These are phyloP conservation scores for Xenopus borealis DNA, from an alignment of 2,113 vertebrate species.

Conservation along the genomic window DNA sequence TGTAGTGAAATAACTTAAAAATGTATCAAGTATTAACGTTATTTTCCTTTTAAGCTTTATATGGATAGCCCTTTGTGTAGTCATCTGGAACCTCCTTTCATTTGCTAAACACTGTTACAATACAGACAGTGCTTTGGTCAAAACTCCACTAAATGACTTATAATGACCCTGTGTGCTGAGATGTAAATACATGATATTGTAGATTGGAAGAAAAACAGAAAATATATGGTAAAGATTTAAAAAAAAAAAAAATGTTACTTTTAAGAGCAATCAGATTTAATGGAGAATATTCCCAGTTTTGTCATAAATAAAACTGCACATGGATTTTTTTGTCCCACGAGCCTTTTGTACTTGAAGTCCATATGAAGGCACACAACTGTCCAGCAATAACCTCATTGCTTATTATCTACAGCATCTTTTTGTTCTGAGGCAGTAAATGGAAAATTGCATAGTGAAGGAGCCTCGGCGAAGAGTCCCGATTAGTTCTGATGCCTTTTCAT, in stretches of 20 bases:
- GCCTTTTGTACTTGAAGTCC: background rate
- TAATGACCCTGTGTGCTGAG: conserved; percentile 52
- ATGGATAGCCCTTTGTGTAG: conserved; percentile 61
- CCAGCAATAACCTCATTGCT: background rate
- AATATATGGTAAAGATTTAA: conserved; percentile 32
- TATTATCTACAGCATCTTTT: conserved; percentile 9
- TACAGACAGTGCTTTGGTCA: conserved; percentile 64
- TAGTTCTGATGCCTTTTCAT: conserved; percentile 97
- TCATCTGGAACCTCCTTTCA: conserved; percentile 53
- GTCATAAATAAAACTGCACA: conserved; percentile 74
- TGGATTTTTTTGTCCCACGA: conserved; percentile 51
- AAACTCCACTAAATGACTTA: conserved; percentile 56
- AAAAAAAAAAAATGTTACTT: conserved; percentile 53
- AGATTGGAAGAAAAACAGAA: conserved; percentile 58
- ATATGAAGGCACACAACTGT: background rate
- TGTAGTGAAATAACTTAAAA: conserved; percentile 35
- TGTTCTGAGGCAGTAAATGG: conserved; percentile 47
- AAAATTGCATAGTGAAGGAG: conserved; percentile 56
- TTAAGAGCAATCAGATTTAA: conserved; percentile 57
- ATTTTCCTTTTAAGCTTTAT: conserved; percentile 5
- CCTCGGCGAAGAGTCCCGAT: conserved; percentile 20
- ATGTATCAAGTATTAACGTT: conserved; percentile 25
- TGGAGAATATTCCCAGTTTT: conserved; percentile 65
- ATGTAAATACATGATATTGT: conserved; percentile 55
- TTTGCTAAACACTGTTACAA: conserved; percentile 66